phyloP scores from a whole-genome alignment of 2,797 vertebrate genomes.

The Galago senegalensis region DNA sequence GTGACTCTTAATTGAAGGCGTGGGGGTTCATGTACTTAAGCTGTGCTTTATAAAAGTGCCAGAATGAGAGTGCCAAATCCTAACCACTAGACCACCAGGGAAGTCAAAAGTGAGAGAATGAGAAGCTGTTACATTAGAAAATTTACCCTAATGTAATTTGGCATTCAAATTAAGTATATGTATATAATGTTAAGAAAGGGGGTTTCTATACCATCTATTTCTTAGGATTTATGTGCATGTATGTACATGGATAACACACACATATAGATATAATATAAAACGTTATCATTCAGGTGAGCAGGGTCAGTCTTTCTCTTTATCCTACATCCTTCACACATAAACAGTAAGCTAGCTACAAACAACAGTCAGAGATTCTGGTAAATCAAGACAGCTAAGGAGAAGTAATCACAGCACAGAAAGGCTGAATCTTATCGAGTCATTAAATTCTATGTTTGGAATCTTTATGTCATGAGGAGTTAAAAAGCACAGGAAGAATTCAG shows the following conservation, averaged over 20 bases:
- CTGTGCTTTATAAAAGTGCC: not conserved
- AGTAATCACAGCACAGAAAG: not conserved
- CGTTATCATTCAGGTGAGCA: not conserved
- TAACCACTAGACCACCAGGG: too few species aligned
- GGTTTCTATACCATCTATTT: not conserved
- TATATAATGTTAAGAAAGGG: not conserved
- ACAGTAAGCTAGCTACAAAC: not conserved
- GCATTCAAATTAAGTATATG: not conserved
- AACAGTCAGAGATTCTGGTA: not conserved
- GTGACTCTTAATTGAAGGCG: not conserved
- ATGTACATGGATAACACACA: too few species aligned
- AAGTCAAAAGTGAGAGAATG: not conserved
- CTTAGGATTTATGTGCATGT: not conserved
- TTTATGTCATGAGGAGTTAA: not conserved
- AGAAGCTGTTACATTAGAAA: not conserved
- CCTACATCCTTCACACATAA: not conserved
- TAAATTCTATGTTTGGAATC: not conserved
- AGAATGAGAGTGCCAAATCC: too few species aligned
- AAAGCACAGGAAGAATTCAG: not conserved
- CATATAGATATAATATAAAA: not conserved
- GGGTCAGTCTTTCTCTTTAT: not conserved
- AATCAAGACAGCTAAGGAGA: not conserved
- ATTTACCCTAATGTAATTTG: not conserved
- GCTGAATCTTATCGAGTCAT: not conserved
- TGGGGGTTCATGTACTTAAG: not conserved